Conservation (phyloP, 2,888 invertebrate species). For the Erebia aethiops region DNA sequence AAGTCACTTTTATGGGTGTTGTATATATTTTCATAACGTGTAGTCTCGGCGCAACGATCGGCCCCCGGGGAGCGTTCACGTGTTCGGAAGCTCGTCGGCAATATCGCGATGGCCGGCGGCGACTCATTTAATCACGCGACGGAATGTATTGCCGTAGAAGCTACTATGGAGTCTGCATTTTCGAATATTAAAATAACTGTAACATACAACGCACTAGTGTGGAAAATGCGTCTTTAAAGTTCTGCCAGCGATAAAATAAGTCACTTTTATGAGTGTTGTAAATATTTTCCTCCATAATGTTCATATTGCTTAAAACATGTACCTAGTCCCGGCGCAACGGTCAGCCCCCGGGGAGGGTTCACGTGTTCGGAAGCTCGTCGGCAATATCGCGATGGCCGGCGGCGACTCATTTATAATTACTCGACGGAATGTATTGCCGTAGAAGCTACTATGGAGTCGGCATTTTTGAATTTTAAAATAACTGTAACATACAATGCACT, state of each 20-base stretch:
- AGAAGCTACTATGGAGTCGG: conserved; percentile 48
- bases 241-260: no score
- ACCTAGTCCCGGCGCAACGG: conserved; percentile 8
- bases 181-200: neutral
- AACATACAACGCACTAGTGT: no score
- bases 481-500: no score
- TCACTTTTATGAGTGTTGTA: neutral
- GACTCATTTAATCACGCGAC: conserved; percentile 82
- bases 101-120: conserved; percentile 78
- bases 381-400: conserved; percentile 78
- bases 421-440: conserved; percentile 73
- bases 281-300: conserved; percentile 27
- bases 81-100: conserved; percentile 66
- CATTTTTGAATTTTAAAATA: neutral
- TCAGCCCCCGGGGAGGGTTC: conserved; percentile 27
- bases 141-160: conserved; percentile 66
- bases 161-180: conserved; percentile 47
- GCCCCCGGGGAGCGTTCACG: conserved; percentile 40
- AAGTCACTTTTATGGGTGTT: no score
- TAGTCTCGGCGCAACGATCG: conserved; percentile 8
- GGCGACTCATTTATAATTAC: conserved; percentile 83
- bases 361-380: conserved; percentile 60
- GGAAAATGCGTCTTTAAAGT: no score
- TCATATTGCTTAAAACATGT: conserved; percentile 30
- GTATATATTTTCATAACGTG: no score